phyloP scores from a whole-genome alignment of 2,797 vertebrate genomes.

The Sternarchorhynchus goeldii region DNA sequence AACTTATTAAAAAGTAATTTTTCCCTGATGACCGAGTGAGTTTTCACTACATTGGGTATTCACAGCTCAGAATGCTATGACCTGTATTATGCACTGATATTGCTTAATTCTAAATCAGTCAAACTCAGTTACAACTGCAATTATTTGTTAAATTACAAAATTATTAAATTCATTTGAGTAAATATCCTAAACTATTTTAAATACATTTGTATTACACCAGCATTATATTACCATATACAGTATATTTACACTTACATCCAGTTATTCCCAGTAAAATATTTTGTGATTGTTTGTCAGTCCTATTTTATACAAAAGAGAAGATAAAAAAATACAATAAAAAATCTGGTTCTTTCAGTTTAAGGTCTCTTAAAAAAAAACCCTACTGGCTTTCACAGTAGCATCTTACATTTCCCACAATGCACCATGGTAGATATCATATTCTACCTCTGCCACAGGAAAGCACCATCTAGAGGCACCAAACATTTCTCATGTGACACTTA shows the following conservation, averaged over 20 bases:
- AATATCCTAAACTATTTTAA: conserved; percentile 49
- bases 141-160: conserved; percentile 46
- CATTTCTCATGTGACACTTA: conserved; percentile 35
- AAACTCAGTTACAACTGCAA: conserved; percentile 29
- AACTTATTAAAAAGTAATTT: conserved; percentile 1
- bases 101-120: conserved; percentile 38
- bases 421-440: conserved; percentile 24
- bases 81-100: conserved; percentile 26
- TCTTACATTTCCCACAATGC: conserved; percentile 54
- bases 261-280: conserved; percentile 52
- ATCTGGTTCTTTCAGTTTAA: conserved; percentile 11
- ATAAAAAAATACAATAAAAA: conserved; percentile 44
- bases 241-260: conserved; percentile 55
- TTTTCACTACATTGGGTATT: conserved; percentile 19
- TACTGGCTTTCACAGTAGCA: conserved; percentile 49
- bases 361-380: neutral
- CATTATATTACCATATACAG: conserved; percentile 59
- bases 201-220: conserved; percentile 48
- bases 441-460: neutral
- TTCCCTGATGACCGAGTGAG: conserved; percentile 45
- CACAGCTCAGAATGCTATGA: conserved; percentile 45
- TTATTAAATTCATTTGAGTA: conserved; percentile 30
- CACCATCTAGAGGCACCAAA: conserved; percentile 33
- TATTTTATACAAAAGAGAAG: conserved; percentile 49
- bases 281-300: conserved; percentile 31